A percentile compares a stretch with the other conserved stretches of the same genome.
phyloP scores from a whole-genome alignment of 30 jellyfish, hydroid and myxozoan genomes.

The Hydractinia echinata region DNA sequence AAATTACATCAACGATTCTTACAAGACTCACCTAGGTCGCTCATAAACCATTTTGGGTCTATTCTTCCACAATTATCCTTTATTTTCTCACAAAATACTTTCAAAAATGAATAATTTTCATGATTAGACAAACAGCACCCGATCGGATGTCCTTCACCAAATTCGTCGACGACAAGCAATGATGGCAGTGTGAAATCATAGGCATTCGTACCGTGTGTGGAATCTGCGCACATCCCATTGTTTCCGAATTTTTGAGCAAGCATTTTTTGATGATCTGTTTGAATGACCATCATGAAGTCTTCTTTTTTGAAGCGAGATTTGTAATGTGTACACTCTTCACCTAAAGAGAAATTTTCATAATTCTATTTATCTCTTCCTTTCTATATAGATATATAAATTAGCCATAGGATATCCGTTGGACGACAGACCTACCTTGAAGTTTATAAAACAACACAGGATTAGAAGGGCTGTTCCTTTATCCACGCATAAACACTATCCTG shows the following conservation, averaged over 20 bases:
- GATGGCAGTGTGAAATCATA: constrained; percentile 27
- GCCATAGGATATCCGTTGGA: neutral
- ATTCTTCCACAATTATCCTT: constrained; percentile 24
- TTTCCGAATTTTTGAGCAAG: constrained; percentile 12
- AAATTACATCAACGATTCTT: neutral
- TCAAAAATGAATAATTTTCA: constrained; percentile 26
- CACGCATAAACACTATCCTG: constrained; percentile 29
- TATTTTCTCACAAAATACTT: constrained; percentile 28
- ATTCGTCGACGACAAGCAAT: constrained; percentile 25
- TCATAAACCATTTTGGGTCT: constrained; percentile 42
- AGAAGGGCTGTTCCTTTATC: constrained; percentile 6
- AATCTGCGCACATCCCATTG: constrained; percentile 18
- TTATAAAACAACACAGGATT: constrained; percentile 23
- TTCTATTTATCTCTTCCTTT: too few relatives aligned
- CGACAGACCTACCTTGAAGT: constrained; percentile 19
- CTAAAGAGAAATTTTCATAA: neutral
- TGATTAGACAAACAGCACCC: constrained; percentile 46
- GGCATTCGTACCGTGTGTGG: constrained; percentile 34
- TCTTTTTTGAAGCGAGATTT: constrained; percentile 2
- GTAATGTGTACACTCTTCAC: constrained; percentile 7
- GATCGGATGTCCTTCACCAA: constrained; percentile 48
- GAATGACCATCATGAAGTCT: constrained; percentile 34
- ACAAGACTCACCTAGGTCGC: constrained; percentile 4
- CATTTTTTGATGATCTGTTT: constrained; percentile 21
- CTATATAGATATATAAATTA: neutral